Conservation (phyloP, 2,888 invertebrate species). For the Phortica okadai region DNA sequence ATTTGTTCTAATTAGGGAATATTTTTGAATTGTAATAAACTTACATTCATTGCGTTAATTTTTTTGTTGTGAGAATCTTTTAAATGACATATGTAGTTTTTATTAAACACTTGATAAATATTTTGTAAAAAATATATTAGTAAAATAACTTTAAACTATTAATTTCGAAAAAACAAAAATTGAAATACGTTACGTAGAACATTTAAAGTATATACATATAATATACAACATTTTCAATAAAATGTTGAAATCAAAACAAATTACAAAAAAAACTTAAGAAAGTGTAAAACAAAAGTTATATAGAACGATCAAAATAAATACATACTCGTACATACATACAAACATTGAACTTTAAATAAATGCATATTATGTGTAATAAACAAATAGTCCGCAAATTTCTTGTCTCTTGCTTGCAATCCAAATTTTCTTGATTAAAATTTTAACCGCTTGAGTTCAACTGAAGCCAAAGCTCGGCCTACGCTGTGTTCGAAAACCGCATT, state of each 20-base stretch:
- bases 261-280: background rate
- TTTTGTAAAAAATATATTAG: slow-evolving; percentile 5
- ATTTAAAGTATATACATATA: background rate
- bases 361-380: background rate
- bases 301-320: background rate
- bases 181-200: background rate
- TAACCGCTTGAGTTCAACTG: background rate
- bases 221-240: background rate
- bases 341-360: background rate
- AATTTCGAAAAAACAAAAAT: background rate
- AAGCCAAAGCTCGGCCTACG: background rate
- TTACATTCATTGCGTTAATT: background rate
- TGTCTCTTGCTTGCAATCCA: background rate
- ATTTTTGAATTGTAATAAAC: slow-evolving; percentile 9
- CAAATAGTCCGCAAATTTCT: background rate
- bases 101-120: background rate
- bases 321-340: background rate
- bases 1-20: slow-evolving; percentile 30
- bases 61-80: slow-evolving; percentile 3
- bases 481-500: background rate
- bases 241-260: background rate
- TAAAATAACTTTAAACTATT: background rate
- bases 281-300: background rate
- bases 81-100: background rate
- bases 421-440: background rate